These are phyloP conservation scores for Pygoscelis antarcticus DNA, from an alignment of 2,113 vertebrate genomes.

Conservation along the genomic window DNA sequence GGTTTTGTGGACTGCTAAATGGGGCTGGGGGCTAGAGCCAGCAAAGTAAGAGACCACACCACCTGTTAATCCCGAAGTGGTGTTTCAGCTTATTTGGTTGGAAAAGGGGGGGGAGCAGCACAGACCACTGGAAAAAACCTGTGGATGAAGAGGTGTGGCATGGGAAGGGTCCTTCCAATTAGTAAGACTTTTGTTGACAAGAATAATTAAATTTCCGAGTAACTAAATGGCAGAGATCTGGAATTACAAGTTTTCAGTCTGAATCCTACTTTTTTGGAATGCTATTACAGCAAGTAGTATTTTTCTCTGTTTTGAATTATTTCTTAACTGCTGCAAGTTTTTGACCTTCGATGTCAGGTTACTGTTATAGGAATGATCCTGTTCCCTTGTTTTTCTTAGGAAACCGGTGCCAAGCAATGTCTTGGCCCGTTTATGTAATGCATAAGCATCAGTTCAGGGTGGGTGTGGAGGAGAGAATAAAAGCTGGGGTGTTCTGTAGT, in stretches of 20 bases:
- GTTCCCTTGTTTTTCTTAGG: too few relatives aligned
- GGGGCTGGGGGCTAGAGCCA: too few relatives aligned
- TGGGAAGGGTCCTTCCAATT: not conserved
- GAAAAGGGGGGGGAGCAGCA: not conserved
- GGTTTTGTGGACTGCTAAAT: not conserved
- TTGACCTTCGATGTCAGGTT: too few relatives aligned
- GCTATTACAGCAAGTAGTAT: rapidly evolving
- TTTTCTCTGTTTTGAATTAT: not conserved
- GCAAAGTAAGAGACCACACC: too few relatives aligned
- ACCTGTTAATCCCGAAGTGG: rapidly evolving
- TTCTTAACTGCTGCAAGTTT: not conserved
- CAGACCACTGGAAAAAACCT: not conserved
- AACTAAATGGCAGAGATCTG: not conserved
- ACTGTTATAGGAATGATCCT: not conserved
- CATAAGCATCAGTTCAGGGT: too few relatives aligned
- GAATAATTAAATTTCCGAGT: not conserved
- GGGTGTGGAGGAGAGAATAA: too few relatives aligned
- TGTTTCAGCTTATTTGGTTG: not conserved
- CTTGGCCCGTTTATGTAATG: too few relatives aligned
- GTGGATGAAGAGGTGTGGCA: too few relatives aligned
- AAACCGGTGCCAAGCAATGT: too few relatives aligned
- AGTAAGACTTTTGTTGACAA: not conserved
- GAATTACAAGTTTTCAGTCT: too few relatives aligned
- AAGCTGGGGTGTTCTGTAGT: too few relatives aligned
- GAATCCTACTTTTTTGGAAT: too few relatives aligned